Conservation (phyloP, 2,888 invertebrate genomes). For the Sepiola atlantica region DNA sequence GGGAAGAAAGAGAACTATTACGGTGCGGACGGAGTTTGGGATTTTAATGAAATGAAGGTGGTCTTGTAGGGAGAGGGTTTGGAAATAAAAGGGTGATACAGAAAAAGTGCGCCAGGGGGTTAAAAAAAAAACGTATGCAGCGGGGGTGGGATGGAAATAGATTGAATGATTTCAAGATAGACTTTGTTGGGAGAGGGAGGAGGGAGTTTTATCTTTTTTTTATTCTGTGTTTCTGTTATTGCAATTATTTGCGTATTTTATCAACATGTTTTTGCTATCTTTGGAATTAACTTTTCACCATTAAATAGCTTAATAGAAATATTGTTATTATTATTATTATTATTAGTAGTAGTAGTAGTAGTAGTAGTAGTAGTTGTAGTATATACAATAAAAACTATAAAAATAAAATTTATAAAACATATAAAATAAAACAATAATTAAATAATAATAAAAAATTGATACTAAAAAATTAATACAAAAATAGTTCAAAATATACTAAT, state of each 20-base stretch:
- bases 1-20: neutral
- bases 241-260: neutral
- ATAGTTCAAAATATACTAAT: too few species aligned
- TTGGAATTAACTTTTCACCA: neutral
- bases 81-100: neutral
- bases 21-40: neutral
- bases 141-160: neutral
- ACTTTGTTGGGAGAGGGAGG: neutral
- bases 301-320: too few species aligned
- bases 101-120: neutral
- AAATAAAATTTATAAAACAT: too few species aligned
- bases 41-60: constrained; percentile 6
- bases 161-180: neutral
- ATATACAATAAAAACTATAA: too few species aligned
- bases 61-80: neutral
- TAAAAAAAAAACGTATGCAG: neutral
- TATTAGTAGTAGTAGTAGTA: too few species aligned
- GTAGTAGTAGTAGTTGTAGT: too few species aligned
- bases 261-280: neutral
- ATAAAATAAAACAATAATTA: too few species aligned
- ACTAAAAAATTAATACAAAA: too few species aligned
- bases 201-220: neutral
- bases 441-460: too few species aligned
- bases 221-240: neutral
- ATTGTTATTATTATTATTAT: too few species aligned